Conservation (phyloP, 2,797 vertebrate genomes). For the Rhynchonycteris naso region DNA sequence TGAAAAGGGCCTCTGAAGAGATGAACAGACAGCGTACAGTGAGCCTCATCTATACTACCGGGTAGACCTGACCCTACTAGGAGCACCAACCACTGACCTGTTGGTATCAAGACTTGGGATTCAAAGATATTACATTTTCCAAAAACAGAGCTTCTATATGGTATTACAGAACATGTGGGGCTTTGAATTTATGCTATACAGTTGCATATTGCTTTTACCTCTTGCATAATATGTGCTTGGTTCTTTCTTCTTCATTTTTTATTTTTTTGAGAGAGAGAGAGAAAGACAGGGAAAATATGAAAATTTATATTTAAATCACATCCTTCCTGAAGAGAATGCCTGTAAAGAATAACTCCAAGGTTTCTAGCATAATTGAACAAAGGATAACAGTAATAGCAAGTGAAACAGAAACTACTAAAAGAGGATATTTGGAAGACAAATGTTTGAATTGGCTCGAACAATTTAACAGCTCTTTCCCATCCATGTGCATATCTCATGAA, state of each 20-base stretch:
- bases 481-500: not conserved
- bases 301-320: not conserved
- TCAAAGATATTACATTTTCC: not conserved
- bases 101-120: not conserved
- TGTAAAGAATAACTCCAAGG: not conserved
- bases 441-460: not conserved
- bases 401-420: conserved; percentile 1
- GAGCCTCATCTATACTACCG: not conserved
- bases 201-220: not conserved
- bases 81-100: not conserved
- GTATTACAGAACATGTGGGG: not conserved
- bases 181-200: not conserved
- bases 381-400: not conserved
- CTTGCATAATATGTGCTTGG: not conserved
- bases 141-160: not conserved
- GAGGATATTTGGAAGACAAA: not conserved
- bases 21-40: not conserved
- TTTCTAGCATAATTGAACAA: not conserved
- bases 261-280: no score
- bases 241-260: not conserved
- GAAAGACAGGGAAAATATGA: not conserved
- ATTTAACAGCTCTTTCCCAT: not conserved
- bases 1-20: not conserved
- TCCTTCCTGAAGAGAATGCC: not conserved
- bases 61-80: not conserved